phyloP scores from a whole-genome alignment of 1,140 invertebrate species.

The Subanguina moxae region DNA sequence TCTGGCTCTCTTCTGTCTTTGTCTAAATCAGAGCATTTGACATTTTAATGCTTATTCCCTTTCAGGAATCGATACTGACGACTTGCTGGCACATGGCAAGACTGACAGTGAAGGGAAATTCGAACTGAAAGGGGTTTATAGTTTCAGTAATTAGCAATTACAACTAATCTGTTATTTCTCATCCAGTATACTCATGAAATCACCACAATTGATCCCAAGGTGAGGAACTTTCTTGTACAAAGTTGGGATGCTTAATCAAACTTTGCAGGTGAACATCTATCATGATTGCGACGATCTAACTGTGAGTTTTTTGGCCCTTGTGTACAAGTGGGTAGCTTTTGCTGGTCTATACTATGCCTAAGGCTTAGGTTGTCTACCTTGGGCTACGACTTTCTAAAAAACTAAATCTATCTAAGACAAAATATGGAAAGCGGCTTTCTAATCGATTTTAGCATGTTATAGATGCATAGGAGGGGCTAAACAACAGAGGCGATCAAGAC shows the following conservation, averaged over 20 bases:
- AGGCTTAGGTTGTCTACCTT: no score
- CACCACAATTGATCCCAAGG: constrained; percentile 54
- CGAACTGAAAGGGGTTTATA: not conserved
- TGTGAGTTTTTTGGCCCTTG: no score
- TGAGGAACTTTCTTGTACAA: not conserved
- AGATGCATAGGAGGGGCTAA: no score
- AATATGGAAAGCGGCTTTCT: no score
- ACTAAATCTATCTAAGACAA: no score
- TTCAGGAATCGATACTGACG: constrained; percentile 20
- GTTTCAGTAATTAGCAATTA: not conserved
- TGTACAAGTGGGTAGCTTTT: not conserved
- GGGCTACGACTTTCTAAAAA: no score
- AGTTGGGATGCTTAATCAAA: not conserved
- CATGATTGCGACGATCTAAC: constrained; percentile 46
- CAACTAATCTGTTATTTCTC: constrained; percentile 4
- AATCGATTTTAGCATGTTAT: no score
- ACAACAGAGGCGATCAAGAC: no score
- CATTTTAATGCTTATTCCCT: no score
- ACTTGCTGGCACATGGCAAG: constrained; percentile 22
- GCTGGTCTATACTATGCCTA: no score
- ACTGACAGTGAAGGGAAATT: constrained; percentile 47
- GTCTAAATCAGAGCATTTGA: no score
- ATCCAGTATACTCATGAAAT: constrained; percentile 47
- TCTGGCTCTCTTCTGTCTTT: no score
- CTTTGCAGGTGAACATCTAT: constrained; percentile 40